Evolutionary conservation across 2,888 invertebrate genomes (phyloP).

Genomic region (Stomorhina lunata): DNA sequence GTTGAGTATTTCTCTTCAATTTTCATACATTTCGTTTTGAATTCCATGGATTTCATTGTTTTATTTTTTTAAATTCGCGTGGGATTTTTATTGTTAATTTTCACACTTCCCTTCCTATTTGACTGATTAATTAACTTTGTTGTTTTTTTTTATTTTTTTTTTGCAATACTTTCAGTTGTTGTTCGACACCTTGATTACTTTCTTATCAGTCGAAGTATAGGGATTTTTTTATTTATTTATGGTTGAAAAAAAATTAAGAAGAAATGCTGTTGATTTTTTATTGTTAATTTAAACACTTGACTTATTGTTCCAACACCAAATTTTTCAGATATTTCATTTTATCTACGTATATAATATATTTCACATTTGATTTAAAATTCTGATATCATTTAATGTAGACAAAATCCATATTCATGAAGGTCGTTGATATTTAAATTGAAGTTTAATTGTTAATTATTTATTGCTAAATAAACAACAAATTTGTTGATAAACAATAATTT

Average conservation of each 20-base stretch:
- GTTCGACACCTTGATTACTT: slow-evolving; percentile 36
- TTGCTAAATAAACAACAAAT: neutral
- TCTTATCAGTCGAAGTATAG: slow-evolving; percentile 23
- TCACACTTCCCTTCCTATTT: slow-evolving; percentile 10
- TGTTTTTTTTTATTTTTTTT: neutral
- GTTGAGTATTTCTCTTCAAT: neutral
- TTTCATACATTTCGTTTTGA: neutral
- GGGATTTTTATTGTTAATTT: slow-evolving; percentile 35
- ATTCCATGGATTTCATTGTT: neutral
- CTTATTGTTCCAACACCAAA: slow-evolving; percentile 29
- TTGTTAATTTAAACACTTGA: slow-evolving; percentile 43
- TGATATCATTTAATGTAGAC: neutral
- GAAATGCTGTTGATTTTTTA: slow-evolving; percentile 32
- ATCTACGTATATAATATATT: too few relatives aligned
- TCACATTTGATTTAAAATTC: neutral
- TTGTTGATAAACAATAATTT: too few relatives aligned
- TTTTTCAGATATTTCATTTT: neutral
- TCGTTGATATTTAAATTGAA: slow-evolving; percentile 35
- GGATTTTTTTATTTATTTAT: too few relatives aligned
- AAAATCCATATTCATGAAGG: slow-evolving; percentile 7
- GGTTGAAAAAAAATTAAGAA: neutral
- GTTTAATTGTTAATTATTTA: slow-evolving; percentile 10
- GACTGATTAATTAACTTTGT: neutral
- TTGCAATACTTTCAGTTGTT: neutral
- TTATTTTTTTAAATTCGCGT: slow-evolving; percentile 43